phyloP scores from a whole-genome alignment of 2,888 invertebrate species.

The Diarsia brunnea region DNA sequence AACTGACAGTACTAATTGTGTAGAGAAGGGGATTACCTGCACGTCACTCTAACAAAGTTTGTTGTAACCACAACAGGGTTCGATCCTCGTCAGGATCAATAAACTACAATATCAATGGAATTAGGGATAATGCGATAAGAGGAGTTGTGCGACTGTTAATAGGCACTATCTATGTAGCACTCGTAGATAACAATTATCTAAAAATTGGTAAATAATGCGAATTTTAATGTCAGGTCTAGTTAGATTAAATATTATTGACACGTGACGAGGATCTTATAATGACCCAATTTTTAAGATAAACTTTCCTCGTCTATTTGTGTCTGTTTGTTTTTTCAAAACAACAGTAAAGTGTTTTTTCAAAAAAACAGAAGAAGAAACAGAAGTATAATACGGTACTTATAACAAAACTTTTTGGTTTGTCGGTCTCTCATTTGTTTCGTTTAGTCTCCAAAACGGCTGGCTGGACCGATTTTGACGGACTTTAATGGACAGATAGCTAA shows the following conservation, averaged over 20 bases:
- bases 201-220: constrained; percentile 19
- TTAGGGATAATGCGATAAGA: constrained; percentile 28
- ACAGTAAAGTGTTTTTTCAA: no score
- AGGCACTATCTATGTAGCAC: constrained; percentile 20
- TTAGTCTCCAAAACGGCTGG: no score
- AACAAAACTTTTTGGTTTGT: no score
- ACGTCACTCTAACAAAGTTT: constrained; percentile 5
- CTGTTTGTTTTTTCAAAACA: no score
- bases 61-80: background rate
- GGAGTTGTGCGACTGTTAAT: constrained; percentile 25
- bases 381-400: no score
- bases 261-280: no score
- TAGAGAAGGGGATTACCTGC: constrained; percentile 10
- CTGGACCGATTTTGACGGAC: no score
- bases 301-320: background rate
- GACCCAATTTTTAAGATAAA: background rate
- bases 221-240: constrained; percentile 13
- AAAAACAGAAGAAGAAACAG: no score
- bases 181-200: constrained; percentile 24
- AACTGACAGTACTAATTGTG: constrained; percentile 5
- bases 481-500: no score
- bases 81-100: constrained; percentile 5
- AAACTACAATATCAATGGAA: constrained; percentile 11
- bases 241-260: constrained; percentile 1
- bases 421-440: no score